These are phyloP conservation scores for Dendrocopos noguchii DNA, from an alignment of 2,113 vertebrate genomes.

Conservation along the genomic window DNA sequence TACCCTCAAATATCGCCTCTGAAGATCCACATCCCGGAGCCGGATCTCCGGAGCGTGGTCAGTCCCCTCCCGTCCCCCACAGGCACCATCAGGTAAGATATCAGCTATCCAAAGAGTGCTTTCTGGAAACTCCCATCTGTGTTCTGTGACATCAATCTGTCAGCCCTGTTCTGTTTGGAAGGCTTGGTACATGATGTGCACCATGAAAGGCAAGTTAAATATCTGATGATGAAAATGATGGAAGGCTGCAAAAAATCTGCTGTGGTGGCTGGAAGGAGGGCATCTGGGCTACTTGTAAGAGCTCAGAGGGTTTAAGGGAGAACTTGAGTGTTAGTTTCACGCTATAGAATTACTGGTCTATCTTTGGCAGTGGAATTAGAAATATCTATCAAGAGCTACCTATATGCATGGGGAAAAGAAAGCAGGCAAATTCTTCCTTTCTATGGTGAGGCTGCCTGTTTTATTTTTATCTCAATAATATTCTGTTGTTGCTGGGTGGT, in stretches of 20 bases:
- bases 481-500: conserved; percentile 60
- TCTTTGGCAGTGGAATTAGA: conserved; percentile 43
- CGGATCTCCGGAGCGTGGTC: conserved; percentile 88
- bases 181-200: background rate
- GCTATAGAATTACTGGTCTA: conserved; percentile 30
- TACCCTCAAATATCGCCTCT: conserved; percentile 95
- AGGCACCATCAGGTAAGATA: conserved; percentile 93
- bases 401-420: conserved; percentile 19
- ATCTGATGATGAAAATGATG: background rate
- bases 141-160: background rate
- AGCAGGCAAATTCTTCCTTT: conserved; percentile 30
- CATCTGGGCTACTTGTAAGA: background rate
- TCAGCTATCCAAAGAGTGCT: background rate
- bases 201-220: background rate
- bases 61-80: conserved; percentile 95
- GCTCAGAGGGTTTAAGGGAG: background rate
- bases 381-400: conserved; percentile 12
- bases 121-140: background rate
- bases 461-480: conserved; percentile 59
- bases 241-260: background rate
- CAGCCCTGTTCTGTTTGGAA: background rate
- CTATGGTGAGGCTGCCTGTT: conserved; percentile 20
- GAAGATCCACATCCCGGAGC: conserved; percentile 98
- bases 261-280: background rate
- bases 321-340: background rate